Evolutionary conservation across 2,888 invertebrate species (phyloP).

Genomic region (Nebria brevicollis): DNA sequence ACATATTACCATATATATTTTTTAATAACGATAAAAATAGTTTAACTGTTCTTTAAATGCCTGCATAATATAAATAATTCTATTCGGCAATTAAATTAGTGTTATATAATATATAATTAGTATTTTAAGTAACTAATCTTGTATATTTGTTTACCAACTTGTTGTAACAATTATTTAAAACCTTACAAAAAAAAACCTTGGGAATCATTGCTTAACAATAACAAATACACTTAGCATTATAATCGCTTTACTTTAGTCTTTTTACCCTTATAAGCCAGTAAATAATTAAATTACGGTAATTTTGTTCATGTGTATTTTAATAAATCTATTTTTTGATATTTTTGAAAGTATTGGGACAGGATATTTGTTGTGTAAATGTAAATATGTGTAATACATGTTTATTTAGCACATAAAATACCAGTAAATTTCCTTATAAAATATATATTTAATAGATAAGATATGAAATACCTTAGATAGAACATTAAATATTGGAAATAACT

Average conservation of each 20-base stretch:
- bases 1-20: not conserved
- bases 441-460: not conserved
- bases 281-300: too few relatives aligned
- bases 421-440: not conserved
- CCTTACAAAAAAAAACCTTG: not conserved
- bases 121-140: not conserved
- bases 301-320: too few relatives aligned
- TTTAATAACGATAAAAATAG: not conserved
- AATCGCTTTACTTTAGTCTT: too few relatives aligned
- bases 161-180: not conserved
- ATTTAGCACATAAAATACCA: not conserved
- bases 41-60: slow-evolving; percentile 25
- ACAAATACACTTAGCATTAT: not conserved
- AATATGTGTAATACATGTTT: not conserved
- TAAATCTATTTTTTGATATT: not conserved
- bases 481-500: not conserved
- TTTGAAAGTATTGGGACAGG: not conserved
- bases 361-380: not conserved
- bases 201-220: not conserved
- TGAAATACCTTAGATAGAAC: not conserved
- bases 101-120: not conserved
- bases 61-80: not conserved
- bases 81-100: slow-evolving; percentile 27
- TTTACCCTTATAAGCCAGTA: too few relatives aligned
- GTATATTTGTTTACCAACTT: not conserved